phyloP scores from a whole-genome alignment of 2,113 vertebrate genomes.

The Dinomys branickii region DNA sequence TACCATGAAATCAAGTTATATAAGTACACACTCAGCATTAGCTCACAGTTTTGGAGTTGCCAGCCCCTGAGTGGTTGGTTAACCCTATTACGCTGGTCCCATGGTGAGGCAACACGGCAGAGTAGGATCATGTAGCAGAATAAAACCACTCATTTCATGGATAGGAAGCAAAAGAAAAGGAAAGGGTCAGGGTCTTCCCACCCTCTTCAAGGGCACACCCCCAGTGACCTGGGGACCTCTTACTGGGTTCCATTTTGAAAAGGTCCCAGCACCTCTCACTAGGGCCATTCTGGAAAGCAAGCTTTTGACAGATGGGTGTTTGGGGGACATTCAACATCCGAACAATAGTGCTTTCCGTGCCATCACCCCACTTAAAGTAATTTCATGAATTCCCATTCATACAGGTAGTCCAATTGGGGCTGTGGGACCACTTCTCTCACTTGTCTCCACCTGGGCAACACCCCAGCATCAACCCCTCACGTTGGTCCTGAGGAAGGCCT shows the following conservation, averaged over 20 bases:
- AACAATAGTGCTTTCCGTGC: too few species aligned
- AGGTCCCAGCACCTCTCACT: not conserved
- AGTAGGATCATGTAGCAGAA: too few species aligned
- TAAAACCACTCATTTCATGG: not conserved
- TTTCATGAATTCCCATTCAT: not conserved
- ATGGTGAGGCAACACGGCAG: accelerated
- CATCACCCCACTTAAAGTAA: not conserved
- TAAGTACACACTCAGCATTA: not conserved
- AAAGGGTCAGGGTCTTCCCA: not conserved
- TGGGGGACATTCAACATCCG: not conserved
- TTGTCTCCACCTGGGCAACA: not conserved
- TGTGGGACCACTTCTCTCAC: not conserved
- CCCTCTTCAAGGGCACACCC: not conserved
- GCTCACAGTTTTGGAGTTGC: not conserved
- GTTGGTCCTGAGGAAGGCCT: not conserved
- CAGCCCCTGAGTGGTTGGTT: not conserved
- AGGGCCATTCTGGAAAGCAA: not conserved
- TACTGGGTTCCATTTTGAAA: not conserved
- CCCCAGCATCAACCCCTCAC: not conserved
- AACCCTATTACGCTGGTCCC: too few species aligned
- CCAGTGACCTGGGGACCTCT: not conserved
- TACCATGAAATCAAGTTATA: not conserved
- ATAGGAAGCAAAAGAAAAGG: not conserved
- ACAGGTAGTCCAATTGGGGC: not conserved
- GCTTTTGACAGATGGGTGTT: not conserved